These are phyloP conservation scores for Tonatia bakeri DNA, from an alignment of 2,113 vertebrate species.

Conservation along the genomic window DNA sequence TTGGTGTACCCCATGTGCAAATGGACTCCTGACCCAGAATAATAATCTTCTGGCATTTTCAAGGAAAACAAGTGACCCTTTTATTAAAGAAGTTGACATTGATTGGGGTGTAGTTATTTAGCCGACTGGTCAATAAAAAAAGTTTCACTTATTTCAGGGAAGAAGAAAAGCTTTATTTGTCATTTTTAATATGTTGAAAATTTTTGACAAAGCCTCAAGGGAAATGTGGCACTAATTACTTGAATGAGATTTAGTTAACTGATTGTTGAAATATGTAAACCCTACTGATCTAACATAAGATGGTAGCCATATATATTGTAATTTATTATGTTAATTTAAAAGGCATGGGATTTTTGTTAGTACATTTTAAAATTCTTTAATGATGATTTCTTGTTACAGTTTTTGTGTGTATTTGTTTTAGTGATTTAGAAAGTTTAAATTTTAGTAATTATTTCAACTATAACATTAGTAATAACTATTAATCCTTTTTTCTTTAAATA, in stretches of 20 bases:
- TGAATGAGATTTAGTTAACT: background rate
- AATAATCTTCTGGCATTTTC: constrained; percentile 24
- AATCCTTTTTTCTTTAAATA: background rate
- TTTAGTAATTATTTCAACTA: background rate
- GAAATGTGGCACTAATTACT: background rate
- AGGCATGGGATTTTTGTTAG: background rate
- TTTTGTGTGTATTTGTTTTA: background rate
- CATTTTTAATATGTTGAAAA: constrained; percentile 53
- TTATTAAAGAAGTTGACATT: background rate
- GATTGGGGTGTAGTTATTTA: constrained; percentile 34
- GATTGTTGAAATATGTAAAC: background rate
- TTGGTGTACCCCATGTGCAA: background rate
- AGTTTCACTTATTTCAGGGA: constrained; percentile 56
- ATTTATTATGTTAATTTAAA: background rate
- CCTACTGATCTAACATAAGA: background rate
- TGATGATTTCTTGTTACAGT: background rate
- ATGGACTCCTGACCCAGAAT: background rate
- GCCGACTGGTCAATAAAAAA: constrained; percentile 51
- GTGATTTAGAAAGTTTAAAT: background rate
- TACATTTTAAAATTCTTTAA: background rate
- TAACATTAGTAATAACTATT: background rate
- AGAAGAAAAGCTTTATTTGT: constrained; percentile 36
- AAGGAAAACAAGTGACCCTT: constrained; percentile 29
- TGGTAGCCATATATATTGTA: background rate
- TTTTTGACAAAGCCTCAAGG: background rate